Evolutionary conservation across 2,797 vertebrate genomes (phyloP), one percentile per base, ranked within the genome.

Genomic region (Leptatherina wallacei): DNA sequence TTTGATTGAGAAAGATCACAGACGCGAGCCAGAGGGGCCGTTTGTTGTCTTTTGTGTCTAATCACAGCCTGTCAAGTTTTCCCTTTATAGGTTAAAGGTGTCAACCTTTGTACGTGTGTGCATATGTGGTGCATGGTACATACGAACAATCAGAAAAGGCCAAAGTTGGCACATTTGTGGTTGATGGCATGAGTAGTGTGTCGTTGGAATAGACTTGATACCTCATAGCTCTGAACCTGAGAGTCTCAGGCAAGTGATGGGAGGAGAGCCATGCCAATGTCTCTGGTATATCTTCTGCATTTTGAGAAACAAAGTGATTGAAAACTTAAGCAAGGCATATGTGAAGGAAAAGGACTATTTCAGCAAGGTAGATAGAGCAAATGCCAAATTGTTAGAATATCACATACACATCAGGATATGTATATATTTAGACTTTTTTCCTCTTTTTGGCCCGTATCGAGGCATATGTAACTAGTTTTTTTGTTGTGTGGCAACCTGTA

Each of bases 1-100:
- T 80, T 77, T 77, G 79, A 83, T 73, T 79, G 79, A 82, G 40
- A 75, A 47, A 71, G 68, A 75, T 79, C 67, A 51, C 75, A 80
- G 73, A 81, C 78, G 68, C 20, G 18, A 71, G 75, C 82, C 76
- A 70, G 68, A 56, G 38, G 59, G 82, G 71, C 42, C 57, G 55
- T 35, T 57, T 60, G 58, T 78, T 79, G 72, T 72, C 62, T 77
- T 73, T 69, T 73, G 71, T 75, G 64, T 66, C 59, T 59, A 60
- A 69, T 89, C 82, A 63, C 73, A 79, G 69, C 49, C 54, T 69
- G 71, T 27, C 67, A 58, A 44, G 14, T 44, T 18, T 7, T 20
- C 40, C 40, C 5, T 18, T 44, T 77, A 20, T 40, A 71, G 79
- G 79, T 80, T 61, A 33, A 20, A 65, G 58, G 32, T 35, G 30